Evolutionary conservation across 2,888 invertebrate genomes (phyloP), one percentile per base, ranked within the genome.

Genomic region (Ferrisia virgata): DNA sequence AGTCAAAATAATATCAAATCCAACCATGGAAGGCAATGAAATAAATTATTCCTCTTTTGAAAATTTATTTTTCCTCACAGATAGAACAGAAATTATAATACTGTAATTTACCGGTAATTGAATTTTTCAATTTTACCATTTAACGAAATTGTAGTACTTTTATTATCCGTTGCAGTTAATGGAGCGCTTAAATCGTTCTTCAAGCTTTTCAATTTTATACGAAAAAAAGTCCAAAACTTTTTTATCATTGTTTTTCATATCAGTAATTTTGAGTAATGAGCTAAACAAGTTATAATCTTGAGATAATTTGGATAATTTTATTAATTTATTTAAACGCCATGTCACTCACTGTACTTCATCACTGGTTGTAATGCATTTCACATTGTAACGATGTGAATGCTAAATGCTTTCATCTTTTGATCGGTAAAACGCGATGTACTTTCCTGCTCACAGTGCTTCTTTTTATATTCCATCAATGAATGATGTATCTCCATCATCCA

Each of bases 401-500:
- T 28, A 11, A 64, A 28, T 18, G 5, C 28, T 33, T 33, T 33
- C 33, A 2, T 15, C 0, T 33, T n/a, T n/a, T 15, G 3, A n/a
- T n/a, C 33, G 72, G n/a, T 72, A 5, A n/a, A 72, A 72, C 28
- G 81, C 47, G 11, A 81, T 81, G 81, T 53, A 53, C 39, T 81
- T 36, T 64, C 81, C 81, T 81, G 81, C 53, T 64, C 47, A 47
- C 15, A 47, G 53, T 53, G 53, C 33, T 58, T 28, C 81, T 9
- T 81, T 33, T 25, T 53, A 33, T 25, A 33, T 53, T 13, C 58
- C 58, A 36, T 31, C 81, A 22, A 15, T 81, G 53, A 81, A 81
- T 18, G 81, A 81, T 36, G 28, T 58, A n/a, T 81, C 81, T 64
- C 81, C 81, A 33, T 53, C 81, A 11, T 81, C 81, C 36, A 81